phyloP scores from a whole-genome alignment of 2,797 vertebrate genomes.

The Macropus fuliginosus region DNA sequence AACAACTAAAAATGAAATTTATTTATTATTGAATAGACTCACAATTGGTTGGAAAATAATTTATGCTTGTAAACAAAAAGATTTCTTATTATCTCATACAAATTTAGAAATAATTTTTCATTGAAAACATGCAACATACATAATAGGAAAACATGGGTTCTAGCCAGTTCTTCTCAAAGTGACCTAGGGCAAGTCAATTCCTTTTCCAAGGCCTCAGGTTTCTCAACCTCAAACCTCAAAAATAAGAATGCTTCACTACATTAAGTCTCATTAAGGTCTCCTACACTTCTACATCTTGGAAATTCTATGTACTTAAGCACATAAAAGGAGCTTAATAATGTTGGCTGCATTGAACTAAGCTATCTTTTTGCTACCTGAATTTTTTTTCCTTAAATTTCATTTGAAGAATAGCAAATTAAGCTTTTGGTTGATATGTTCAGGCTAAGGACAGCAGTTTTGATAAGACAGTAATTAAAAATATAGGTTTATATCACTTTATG shows the following conservation, averaged over 20 bases:
- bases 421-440: background rate
- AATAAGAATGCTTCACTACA: background rate
- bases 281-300: background rate
- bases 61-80: background rate
- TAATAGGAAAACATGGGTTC: background rate
- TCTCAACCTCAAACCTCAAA: background rate
- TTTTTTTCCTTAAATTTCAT: conserved; percentile 32
- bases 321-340: background rate
- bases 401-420: conserved; percentile 39
- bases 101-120: conserved; percentile 15
- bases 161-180: background rate
- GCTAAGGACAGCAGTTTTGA: background rate
- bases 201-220: background rate
- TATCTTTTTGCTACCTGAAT: conserved; percentile 6
- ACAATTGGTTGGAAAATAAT: conserved; percentile 45
- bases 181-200: background rate
- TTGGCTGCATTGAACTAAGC: background rate
- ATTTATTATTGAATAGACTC: background rate
- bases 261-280: background rate
- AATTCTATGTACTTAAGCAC: background rate
- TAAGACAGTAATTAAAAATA: background rate
- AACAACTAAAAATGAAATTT: conserved; percentile 15
- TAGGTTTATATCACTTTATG: background rate
- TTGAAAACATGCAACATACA: too few relatives aligned
- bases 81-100: conserved; percentile 5